These are phyloP conservation scores for Heteronetta atricapilla DNA, from an alignment of 2,113 vertebrate species.

Conservation along the genomic window DNA sequence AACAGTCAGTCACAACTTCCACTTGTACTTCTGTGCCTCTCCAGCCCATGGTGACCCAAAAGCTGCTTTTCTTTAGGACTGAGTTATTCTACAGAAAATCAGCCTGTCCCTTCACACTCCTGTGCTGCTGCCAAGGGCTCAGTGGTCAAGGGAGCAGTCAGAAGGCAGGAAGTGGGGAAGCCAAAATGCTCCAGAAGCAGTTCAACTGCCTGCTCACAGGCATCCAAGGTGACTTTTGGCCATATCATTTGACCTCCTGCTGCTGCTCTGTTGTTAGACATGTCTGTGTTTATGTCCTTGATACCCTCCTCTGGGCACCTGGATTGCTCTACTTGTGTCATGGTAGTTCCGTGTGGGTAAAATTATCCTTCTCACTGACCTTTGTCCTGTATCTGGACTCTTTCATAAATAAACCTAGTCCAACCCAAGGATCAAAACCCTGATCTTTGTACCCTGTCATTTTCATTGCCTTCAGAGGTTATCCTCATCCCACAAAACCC, in stretches of 20 bases:
- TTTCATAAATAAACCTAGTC: background rate
- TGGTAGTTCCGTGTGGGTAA: background rate
- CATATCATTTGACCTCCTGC: background rate
- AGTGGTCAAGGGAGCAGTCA: accelerated
- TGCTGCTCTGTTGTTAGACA: background rate
- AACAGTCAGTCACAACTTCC: background rate
- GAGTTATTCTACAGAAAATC: background rate
- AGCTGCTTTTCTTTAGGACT: background rate
- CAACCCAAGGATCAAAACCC: background rate
- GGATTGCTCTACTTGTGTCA: background rate
- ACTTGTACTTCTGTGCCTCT: background rate
- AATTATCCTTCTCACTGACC: background rate
- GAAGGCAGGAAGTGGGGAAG: constrained; percentile 20
- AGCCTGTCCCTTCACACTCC: background rate
- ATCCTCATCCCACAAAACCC: background rate
- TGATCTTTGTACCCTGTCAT: background rate
- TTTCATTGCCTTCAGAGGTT: background rate
- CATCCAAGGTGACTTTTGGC: background rate
- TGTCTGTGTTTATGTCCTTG: background rate
- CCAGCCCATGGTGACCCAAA: background rate
- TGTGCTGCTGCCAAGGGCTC: background rate
- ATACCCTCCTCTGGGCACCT: background rate
- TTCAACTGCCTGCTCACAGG: background rate
- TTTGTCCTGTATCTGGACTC: background rate
- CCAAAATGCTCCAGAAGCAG: background rate